Conservation (phyloP, 2,888 invertebrate genomes). For the Panzeria rudis region DNA sequence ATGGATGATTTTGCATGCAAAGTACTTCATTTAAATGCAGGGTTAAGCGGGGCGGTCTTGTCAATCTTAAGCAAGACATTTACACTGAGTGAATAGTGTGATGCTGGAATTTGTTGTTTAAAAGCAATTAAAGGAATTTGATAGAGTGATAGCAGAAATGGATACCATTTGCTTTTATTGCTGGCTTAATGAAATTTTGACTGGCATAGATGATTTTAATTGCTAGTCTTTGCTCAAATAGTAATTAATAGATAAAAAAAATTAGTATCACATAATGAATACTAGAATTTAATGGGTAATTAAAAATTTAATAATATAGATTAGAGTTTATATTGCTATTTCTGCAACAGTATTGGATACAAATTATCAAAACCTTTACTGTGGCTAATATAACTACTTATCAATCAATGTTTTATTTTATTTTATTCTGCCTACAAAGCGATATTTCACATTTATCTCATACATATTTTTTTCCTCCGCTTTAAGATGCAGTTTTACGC, state of each 20-base stretch:
- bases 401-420: too few relatives aligned
- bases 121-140: slow-evolving; percentile 22
- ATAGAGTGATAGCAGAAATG: background rate
- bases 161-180: background rate
- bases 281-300: too few relatives aligned
- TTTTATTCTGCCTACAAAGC: too few relatives aligned
- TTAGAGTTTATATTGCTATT: too few relatives aligned
- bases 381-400: too few relatives aligned
- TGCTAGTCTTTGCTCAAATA: background rate
- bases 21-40: slow-evolving; percentile 49
- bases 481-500: too few relatives aligned
- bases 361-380: too few relatives aligned
- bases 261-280: background rate
- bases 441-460: too few relatives aligned
- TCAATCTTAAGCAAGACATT: background rate
- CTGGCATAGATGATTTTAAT: background rate
- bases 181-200: background rate
- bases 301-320: too few relatives aligned
- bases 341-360: too few relatives aligned
- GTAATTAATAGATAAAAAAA: background rate
- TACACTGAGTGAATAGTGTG: background rate
- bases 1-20: slow-evolving; percentile 48
- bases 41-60: background rate
- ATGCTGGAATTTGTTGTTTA: slow-evolving; percentile 6
- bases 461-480: too few relatives aligned